A percentile compares a stretch with the other conserved stretches of the same genome.
These are phyloP conservation scores for Myotis davidii DNA, from an alignment of 2,113 vertebrate genomes.

Conservation along the genomic window DNA sequence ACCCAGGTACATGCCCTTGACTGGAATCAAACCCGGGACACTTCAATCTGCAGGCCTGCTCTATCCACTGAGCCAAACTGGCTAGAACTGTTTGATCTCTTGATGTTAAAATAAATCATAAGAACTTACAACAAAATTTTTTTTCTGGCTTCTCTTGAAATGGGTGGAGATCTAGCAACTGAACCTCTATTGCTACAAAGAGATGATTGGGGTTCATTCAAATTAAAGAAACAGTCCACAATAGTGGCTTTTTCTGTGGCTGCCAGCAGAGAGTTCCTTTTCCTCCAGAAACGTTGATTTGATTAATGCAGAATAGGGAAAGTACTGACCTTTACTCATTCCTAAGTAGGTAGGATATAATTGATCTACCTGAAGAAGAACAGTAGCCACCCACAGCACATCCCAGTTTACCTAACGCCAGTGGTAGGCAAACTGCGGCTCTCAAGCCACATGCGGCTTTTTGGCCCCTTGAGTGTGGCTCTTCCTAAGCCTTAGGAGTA, in stretches of 20 bases:
- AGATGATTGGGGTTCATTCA: not conserved
- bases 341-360: not conserved
- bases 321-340: not conserved
- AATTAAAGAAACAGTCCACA: not conserved
- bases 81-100: not conserved
- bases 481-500: too few species aligned
- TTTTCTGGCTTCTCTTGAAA: constrained; percentile 44
- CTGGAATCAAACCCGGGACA: too few species aligned
- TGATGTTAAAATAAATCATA: constrained; percentile 35
- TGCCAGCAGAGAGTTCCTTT: not conserved
- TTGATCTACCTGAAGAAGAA: not conserved
- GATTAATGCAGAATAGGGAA: not conserved
- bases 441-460: too few species aligned
- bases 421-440: too few species aligned
- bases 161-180: not conserved
- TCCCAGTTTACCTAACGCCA: not conserved
- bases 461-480: too few species aligned
- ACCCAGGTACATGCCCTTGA: too few species aligned
- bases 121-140: not conserved
- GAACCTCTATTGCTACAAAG: not conserved
- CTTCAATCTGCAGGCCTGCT: too few species aligned
- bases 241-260: not conserved
- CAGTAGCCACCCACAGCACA: not conserved
- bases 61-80: too few species aligned
- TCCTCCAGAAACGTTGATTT: not conserved